Evolutionary conservation across 2,888 invertebrate species (phyloP).

Genomic region (Alitta virens): DNA sequence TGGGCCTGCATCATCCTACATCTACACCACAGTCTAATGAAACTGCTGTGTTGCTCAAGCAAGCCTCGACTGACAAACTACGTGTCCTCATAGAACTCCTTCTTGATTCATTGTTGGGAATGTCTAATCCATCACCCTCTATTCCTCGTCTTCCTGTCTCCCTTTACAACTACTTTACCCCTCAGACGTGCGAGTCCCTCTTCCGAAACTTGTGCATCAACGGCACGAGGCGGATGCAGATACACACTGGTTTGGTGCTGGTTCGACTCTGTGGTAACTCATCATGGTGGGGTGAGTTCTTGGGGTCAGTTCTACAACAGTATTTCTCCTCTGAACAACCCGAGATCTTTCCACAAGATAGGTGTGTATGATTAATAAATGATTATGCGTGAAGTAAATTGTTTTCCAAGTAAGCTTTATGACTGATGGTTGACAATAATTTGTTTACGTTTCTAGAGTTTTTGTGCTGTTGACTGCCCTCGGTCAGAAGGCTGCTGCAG

Average conservation of each 20-base stretch:
- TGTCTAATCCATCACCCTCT: conserved; percentile 46
- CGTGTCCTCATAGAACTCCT: conserved; percentile 78
- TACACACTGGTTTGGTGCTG: conserved; percentile 63
- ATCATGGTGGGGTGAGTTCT: conserved; percentile 86
- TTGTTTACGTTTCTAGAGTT: conserved; percentile 61
- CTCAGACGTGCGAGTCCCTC: conserved; percentile 61
- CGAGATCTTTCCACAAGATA: conserved; percentile 80
- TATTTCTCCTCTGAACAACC: conserved; percentile 78
- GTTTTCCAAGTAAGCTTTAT: neutral
- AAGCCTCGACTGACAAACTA: conserved; percentile 79
- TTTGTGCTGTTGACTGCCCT: conserved; percentile 83
- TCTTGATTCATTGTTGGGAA: conserved; percentile 72
- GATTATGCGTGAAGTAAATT: neutral
- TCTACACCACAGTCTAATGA: conserved; percentile 26
- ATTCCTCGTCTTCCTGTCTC: conserved; percentile 51
- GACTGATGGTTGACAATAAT: no score
- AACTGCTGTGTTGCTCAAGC: conserved; percentile 56
- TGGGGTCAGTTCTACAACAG: conserved; percentile 77
- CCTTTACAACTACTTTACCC: conserved; percentile 45
- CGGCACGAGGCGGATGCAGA: conserved; percentile 75
- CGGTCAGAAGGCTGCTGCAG: conserved; percentile 72
- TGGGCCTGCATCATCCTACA: conserved; percentile 38
- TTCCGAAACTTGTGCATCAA: conserved; percentile 75
- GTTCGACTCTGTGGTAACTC: conserved; percentile 75
- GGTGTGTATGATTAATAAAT: conserved; percentile 60